Evolutionary conservation across 2,888 invertebrate genomes (phyloP).

Genomic region (Xanthostigma xanthostigma): DNA sequence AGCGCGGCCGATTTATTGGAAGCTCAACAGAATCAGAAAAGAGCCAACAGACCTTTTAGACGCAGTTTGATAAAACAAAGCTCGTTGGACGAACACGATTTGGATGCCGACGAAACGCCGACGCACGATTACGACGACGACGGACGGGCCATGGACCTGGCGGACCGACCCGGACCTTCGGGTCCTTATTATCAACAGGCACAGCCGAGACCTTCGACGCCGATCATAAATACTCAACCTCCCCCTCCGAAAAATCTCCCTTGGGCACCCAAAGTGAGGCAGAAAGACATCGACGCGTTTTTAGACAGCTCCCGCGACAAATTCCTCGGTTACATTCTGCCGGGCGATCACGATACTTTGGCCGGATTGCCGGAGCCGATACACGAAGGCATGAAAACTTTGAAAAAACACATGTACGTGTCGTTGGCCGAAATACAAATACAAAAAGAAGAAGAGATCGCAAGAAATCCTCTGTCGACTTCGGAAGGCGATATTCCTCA

Average conservation of each 20-base stretch:
- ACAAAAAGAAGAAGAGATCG: slow-evolving; percentile 79
- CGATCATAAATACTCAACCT: slow-evolving; percentile 28
- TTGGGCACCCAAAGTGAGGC: slow-evolving; percentile 92
- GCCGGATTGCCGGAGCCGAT: slow-evolving; percentile 95
- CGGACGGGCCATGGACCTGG: slow-evolving; percentile 28
- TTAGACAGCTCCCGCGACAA: slow-evolving; percentile 82
- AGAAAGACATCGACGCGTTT: slow-evolving; percentile 86
- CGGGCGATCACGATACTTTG: slow-evolving; percentile 71
- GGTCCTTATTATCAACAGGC: slow-evolving; percentile 4
- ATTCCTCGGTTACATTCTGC: slow-evolving; percentile 89
- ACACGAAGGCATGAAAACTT: slow-evolving; percentile 84
- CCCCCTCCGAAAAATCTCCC: slow-evolving; percentile 42
- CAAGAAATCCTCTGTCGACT: slow-evolving; percentile 78
- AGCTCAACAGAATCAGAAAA: slow-evolving; percentile 69
- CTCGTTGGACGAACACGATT: slow-evolving; percentile 68
- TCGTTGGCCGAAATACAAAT: slow-evolving; percentile 88
- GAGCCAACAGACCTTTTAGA: slow-evolving; percentile 55
- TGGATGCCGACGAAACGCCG: slow-evolving; percentile 39
- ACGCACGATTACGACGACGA: slow-evolving; percentile 39
- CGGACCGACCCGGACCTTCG: slow-evolving; percentile 25
- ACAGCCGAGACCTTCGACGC: slow-evolving; percentile 26
- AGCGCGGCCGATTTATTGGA: slow-evolving; percentile 82
- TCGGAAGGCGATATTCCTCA: slow-evolving; percentile 63
- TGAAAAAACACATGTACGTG: slow-evolving; percentile 85
- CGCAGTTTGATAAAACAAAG: slow-evolving; percentile 70